Base-by-base conservation (phyloP, 2,888 invertebrate genomes). In the Volucella bombylans region DNA sequence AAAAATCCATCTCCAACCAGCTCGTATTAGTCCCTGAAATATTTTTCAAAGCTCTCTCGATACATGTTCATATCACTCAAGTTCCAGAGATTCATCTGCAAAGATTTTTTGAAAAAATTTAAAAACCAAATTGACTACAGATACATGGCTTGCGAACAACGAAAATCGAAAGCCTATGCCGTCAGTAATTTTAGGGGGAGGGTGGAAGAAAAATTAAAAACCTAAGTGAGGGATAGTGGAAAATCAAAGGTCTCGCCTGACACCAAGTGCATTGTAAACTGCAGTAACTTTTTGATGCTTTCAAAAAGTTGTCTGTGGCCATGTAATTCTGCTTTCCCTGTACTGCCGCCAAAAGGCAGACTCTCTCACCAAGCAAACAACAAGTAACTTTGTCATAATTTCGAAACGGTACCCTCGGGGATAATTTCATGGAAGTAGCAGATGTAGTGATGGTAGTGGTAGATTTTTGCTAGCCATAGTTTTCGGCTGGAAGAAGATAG, bases 361-460 rank as follows among this genome's bases (percentile, higher is more conserved):
- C 54, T 64, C 47, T 69, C 49, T 67, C 59, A 69, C 73, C 14
- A 49, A 49, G 18, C 23, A 23, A 49, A 69, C 80, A 80, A n/a
- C 76, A 76, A 55, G 72, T 57, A 67, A 81, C 80, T 80, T 85
- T 85, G 76, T 85, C 76, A 81, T 59, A 85, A 81, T 80, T 85
- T 68, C 43, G 67, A 81, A 85, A 85, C 77, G 62, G 64, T 68
- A 57, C 80, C 76, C 64, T 72, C 23, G 76, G 72, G 80, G 67
- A 68, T 54, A 72, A 59, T 85, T 81, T 77, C 76, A 45, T 67
- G 47, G 67, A 31, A 62, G 50, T 65, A 76, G 74, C 6, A 6
- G 31, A 31, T 1, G 31, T 31, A 31, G 31, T 31, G 31, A 6
- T 31, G 31, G 31, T 31, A 6, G 31, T 31, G 6, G 31, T 31